Evolutionary conservation across 2,888 invertebrate species (phyloP), one percentile per base, ranked within the genome.

Genomic region (Hesperia comma): DNA sequence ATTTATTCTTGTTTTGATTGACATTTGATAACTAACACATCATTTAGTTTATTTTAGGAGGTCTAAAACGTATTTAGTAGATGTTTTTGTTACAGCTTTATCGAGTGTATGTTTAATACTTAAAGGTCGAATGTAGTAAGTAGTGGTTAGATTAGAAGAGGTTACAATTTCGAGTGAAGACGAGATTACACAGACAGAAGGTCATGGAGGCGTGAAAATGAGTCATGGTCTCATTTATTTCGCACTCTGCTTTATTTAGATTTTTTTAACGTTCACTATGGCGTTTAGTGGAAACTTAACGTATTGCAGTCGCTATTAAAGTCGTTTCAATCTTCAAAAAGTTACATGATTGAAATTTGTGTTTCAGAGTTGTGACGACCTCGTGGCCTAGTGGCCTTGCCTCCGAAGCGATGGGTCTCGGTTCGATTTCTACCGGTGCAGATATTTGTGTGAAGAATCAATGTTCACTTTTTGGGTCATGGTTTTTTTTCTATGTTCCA

Each of bases 181-280:
- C 66, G 43, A 60, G 66, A 66, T 66, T 66, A 66, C 66, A 54
- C 58, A 43, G 51, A 54, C 58, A 73, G 79, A 83, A 84, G 84
- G 84, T 74, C 82, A 72, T 58, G 70, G 75, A 75, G 75, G 74
- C 77, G 78, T 79, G 80, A 80, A 82, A 77, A 72, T 70, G 57
- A 71, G 53, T 66, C 66, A 66, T 37, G 66, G 66, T 66, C 60
- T 58, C 26, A 54, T 60, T 66, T 66, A 66, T 66, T 60, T 60
- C 58, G 53, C 53, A 60, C 60, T 60, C 60, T 58, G 21, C 32
- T 58, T 58, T 40, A 19, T 40, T 58, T 58, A 40, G 53, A 64
- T 53, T 58, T 58, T 53, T 64, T 58, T 26, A n/a, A 64, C 58
- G 19, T 51, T 51, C 51, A 51, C 63, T 63, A 40, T 17, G 15